phyloP scores from a whole-genome alignment of 2,113 vertebrate genomes.

The Chaenocephalus aceratus region DNA sequence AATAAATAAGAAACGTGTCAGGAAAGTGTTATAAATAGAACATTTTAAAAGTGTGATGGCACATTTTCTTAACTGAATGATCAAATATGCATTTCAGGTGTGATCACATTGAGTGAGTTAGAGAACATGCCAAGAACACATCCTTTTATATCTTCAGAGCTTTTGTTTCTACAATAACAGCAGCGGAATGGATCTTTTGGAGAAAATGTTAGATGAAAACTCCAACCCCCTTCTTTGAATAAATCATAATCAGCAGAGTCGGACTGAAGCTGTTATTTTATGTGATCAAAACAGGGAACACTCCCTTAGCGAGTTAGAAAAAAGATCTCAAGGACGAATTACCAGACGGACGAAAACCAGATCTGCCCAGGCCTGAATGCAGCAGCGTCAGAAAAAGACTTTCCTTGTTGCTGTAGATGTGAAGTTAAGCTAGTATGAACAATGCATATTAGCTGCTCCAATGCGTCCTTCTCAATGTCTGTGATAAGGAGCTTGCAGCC shows the following conservation, averaged over 20 bases:
- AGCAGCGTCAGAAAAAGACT: neutral
- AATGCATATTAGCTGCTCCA: slow-evolving; percentile 6
- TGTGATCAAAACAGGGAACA: slow-evolving; percentile 26
- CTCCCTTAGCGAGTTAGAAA: neutral
- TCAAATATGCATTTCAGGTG: neutral
- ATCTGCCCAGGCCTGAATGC: neutral
- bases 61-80: neutral
- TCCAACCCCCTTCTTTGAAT: slow-evolving; percentile 28
- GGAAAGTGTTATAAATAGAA: too few species aligned
- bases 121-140: neutral
- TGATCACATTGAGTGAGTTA: neutral
- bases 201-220: slow-evolving; percentile 41
- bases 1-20: too few species aligned
- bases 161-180: too few species aligned
- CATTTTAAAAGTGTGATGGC: neutral
- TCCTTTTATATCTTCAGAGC: neutral
- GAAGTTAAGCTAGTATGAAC: slow-evolving; percentile 9
- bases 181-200: slow-evolving; percentile 8
- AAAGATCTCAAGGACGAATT: slow-evolving; percentile 34
- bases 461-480: slow-evolving; percentile 26
- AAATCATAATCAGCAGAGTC: slow-evolving; percentile 41
- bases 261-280: slow-evolving; percentile 31
- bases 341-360: neutral
- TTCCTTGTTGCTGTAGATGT: neutral
- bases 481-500: slow-evolving; percentile 23